Evolutionary conservation across 2,888 invertebrate genomes (phyloP).

Genomic region (Timandra comae): DNA sequence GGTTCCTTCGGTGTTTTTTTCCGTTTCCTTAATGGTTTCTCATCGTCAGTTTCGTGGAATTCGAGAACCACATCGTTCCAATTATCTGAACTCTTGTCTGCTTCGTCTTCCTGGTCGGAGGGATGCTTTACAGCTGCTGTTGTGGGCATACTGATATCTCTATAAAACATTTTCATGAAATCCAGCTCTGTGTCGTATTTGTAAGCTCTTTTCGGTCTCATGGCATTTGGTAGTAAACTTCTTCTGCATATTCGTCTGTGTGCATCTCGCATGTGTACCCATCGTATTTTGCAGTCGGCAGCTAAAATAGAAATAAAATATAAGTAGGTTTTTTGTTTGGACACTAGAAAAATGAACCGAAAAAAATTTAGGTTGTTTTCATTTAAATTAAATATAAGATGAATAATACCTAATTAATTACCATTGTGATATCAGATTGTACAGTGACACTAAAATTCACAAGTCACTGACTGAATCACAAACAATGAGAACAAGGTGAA

Average conservation of each 20-base stretch:
- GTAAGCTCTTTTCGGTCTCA: constrained; percentile 37
- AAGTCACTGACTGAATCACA: no score
- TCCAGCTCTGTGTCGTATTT: constrained; percentile 55
- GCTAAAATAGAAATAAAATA: constrained; percentile 37
- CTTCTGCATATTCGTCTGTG: constrained; percentile 55
- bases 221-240: constrained; percentile 21
- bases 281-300: constrained; percentile 60
- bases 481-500: no score
- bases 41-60: constrained; percentile 34
- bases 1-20: constrained; percentile 28
- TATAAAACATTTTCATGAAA: constrained; percentile 57
- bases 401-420: no score
- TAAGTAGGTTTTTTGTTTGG: not conserved
- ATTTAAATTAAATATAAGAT: constrained; percentile 1
- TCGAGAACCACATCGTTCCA: constrained; percentile 17
- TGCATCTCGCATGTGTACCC: constrained; percentile 68
- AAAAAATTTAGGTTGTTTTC: no score
- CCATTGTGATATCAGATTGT: no score
- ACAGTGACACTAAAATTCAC: no score
- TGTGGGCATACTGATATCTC: constrained; percentile 38
- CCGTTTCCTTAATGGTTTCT: constrained; percentile 25
- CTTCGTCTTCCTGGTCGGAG: constrained; percentile 31
- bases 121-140: constrained; percentile 25
- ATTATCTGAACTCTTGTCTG: constrained; percentile 2
- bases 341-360: no score